A percentile compares a stretch with the other conserved stretches of the same genome.
Evolutionary conservation across 2,113 vertebrate species (phyloP).

Genomic region (Plecturocebus donacophilus): DNA sequence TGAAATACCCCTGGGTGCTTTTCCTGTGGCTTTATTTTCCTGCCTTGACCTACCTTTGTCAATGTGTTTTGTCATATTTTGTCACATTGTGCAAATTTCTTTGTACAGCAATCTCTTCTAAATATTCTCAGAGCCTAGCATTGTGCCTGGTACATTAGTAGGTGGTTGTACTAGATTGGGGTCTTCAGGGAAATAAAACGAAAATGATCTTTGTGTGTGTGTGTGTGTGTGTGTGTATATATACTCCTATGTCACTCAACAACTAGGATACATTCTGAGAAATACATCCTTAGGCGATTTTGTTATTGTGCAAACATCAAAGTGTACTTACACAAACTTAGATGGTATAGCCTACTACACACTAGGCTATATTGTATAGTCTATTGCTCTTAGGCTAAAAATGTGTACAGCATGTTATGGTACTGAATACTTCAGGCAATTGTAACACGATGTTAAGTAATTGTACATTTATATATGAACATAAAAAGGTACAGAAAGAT

Average conservation of each 20-base stretch:
- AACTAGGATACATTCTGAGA: background rate
- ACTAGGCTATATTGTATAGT: background rate
- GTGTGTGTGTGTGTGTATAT: background rate
- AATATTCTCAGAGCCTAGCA: background rate
- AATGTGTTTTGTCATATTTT: background rate
- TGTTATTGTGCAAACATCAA: background rate
- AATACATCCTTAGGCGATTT: background rate
- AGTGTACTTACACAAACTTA: background rate
- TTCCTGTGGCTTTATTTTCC: slow-evolving; percentile 37
- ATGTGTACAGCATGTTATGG: background rate
- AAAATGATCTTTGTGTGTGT: background rate
- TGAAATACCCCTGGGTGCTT: background rate
- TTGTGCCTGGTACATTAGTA: background rate
- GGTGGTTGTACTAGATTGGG: background rate
- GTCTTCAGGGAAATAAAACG: background rate
- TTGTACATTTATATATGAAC: background rate
- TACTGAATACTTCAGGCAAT: background rate
- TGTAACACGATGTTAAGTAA: background rate
- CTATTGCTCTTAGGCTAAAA: background rate
- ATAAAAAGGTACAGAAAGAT: background rate
- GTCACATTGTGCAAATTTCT: background rate
- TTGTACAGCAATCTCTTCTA: background rate
- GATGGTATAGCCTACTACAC: background rate
- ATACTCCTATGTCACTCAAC: background rate
- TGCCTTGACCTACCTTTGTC: background rate